phyloP scores from a whole-genome alignment of 2,797 vertebrate species.

The Potorous gilbertii region DNA sequence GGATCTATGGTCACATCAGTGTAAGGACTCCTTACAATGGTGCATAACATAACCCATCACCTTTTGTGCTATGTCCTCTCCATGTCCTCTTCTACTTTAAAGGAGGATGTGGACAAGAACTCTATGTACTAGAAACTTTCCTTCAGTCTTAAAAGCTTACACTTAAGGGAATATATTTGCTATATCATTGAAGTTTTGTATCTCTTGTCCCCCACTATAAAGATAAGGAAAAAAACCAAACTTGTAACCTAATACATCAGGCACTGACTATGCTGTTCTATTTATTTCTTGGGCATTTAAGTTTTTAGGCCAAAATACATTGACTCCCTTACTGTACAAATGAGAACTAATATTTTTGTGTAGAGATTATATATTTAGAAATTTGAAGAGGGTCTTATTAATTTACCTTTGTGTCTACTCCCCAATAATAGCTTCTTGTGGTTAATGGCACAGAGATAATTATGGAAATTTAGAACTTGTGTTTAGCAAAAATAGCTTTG shows the following conservation, averaged over 20 bases:
- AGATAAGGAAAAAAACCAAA: neutral
- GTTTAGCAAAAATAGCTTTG: constrained; percentile 63
- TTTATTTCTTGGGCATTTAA: neutral
- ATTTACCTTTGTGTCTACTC: constrained; percentile 38
- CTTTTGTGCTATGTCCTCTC: neutral
- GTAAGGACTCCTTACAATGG: neutral
- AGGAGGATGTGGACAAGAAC: neutral
- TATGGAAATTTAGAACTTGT: constrained; percentile 57
- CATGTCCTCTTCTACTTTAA: neutral
- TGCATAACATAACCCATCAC: neutral
- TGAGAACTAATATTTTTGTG: neutral
- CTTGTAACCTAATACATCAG: neutral
- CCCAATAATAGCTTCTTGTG: constrained; percentile 50
- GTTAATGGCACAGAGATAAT: constrained; percentile 67
- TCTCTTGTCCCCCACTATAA: neutral
- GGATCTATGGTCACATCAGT: neutral
- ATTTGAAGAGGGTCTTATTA: constrained; percentile 20
- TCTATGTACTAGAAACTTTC: neutral
- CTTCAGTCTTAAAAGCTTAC: neutral
- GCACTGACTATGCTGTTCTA: neutral
- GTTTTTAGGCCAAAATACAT: neutral
- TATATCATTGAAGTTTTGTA: neutral
- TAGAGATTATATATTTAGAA: neutral
- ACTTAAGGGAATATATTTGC: neutral
- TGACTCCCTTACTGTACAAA: neutral